Evolutionary conservation across 2,113 vertebrate species (phyloP).

Genomic region (Pachyramphus minor): DNA sequence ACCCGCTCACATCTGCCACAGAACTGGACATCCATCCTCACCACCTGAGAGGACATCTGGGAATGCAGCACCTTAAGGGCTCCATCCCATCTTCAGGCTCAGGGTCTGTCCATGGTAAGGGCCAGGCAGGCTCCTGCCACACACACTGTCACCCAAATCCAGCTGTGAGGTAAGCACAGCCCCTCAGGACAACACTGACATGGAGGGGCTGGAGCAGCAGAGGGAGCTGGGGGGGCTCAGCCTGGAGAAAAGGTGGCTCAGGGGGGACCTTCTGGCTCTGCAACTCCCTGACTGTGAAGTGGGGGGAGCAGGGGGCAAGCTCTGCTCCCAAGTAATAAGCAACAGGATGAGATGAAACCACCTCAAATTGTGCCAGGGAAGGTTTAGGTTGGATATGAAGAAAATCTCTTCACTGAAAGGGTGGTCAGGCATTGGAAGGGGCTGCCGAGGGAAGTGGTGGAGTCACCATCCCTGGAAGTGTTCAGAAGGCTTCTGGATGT

Average conservation of each 20-base stretch:
- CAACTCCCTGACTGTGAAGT: neutral
- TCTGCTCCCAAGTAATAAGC: neutral
- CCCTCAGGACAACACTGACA: neutral
- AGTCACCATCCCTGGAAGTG: neutral
- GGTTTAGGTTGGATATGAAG: accelerated
- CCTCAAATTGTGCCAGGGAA: neutral
- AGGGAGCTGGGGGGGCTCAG: neutral
- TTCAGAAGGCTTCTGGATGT: accelerated
- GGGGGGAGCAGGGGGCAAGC: accelerated
- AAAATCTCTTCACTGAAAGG: neutral
- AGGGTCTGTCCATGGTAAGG: accelerated
- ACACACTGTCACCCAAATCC: neutral
- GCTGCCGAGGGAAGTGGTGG: neutral
- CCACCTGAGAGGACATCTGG: accelerated
- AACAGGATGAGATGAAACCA: neutral
- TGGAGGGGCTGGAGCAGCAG: neutral
- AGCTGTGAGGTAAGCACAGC: neutral
- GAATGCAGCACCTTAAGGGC: neutral
- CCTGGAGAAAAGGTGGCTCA: neutral
- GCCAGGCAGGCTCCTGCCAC: neutral
- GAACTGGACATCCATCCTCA: neutral
- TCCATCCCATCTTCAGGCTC: neutral
- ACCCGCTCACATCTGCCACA: neutral
- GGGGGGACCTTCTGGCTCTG: neutral
- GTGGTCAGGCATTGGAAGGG: neutral